A percentile compares a stretch with the other conserved stretches of the same genome.
These are phyloP conservation scores for Philereme transversata DNA, from an alignment of 2,888 invertebrate species.

Conservation along the genomic window DNA sequence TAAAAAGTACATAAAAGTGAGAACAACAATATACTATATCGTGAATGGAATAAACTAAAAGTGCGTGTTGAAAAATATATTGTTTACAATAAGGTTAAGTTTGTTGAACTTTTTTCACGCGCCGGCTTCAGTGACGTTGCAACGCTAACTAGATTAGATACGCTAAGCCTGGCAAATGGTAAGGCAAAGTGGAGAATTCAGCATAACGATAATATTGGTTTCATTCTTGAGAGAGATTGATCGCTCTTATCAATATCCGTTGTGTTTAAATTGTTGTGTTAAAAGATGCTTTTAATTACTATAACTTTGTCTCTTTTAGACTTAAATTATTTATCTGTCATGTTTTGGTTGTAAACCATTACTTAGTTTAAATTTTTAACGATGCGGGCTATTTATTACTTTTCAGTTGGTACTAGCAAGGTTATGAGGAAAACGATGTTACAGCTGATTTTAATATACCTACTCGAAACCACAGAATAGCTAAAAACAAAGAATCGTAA, in stretches of 20 bases:
- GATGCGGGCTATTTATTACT: slow-evolving; percentile 11
- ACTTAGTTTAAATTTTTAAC: slow-evolving; percentile 14
- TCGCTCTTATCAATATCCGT: slow-evolving; percentile 54
- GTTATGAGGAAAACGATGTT: slow-evolving; percentile 19
- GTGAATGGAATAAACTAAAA: slow-evolving; percentile 42
- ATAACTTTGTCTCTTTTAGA: slow-evolving; percentile 1
- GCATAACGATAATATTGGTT: slow-evolving; percentile 46
- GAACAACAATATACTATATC: slow-evolving; percentile 14
- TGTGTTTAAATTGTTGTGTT: slow-evolving; percentile 38
- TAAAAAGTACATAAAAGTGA: slow-evolving; percentile 36
- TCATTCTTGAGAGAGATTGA: slow-evolving; percentile 58
- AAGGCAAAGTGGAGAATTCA: slow-evolving; percentile 50
- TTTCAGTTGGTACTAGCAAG: slow-evolving; percentile 1
- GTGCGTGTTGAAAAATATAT: slow-evolving; percentile 37
- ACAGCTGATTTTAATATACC: neutral
- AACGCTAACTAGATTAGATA: slow-evolving; percentile 76
- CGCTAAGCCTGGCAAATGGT: slow-evolving; percentile 65
- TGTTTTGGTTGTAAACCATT: slow-evolving; percentile 19
- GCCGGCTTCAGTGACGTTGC: slow-evolving; percentile 75
- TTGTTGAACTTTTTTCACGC: slow-evolving; percentile 78
- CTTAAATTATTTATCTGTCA: slow-evolving; percentile 15
- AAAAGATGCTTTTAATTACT: slow-evolving; percentile 19
- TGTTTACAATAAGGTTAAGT: slow-evolving; percentile 63
- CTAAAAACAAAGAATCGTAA: too few species aligned
- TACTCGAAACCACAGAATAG: too few species aligned